A percentile compares a stretch with the other conserved stretches of the same genome.
Conservation (phyloP, 1,140 invertebrate genomes). For the Pogonus chalceus region DNA sequence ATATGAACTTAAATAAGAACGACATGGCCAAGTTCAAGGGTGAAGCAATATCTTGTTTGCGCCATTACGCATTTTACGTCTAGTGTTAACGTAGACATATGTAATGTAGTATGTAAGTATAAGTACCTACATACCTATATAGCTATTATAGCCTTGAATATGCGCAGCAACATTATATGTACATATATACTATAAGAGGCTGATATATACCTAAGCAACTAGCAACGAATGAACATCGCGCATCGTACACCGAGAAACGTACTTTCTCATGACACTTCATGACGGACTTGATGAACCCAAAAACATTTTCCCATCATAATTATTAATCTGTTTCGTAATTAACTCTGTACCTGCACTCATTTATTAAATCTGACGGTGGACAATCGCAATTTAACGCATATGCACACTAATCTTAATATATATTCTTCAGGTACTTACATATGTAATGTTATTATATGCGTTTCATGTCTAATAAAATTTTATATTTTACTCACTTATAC, state of each 20-base stretch:
- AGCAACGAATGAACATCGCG: not conserved
- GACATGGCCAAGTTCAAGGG: not conserved
- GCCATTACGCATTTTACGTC: too few relatives aligned
- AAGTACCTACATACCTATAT: too few relatives aligned
- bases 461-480: too few relatives aligned
- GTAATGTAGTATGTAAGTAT: too few relatives aligned
- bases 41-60: not conserved
- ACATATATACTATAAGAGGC: not conserved
- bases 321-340: constrained; percentile 6
- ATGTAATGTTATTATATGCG: too few relatives aligned
- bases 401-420: not conserved
- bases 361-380: not conserved
- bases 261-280: not conserved
- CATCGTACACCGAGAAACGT: too few relatives aligned
- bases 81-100: too few relatives aligned
- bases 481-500: too few relatives aligned
- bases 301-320: not conserved
- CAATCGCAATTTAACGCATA: not conserved
- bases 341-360: constrained; percentile 1
- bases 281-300: not conserved
- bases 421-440: too few relatives aligned
- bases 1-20: not conserved
- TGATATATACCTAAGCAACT: not conserved
- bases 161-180: not conserved
- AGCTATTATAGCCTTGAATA: too few relatives aligned